Evolutionary conservation across 2,888 invertebrate genomes (phyloP).

Genomic region (Agriotes lineatus): DNA sequence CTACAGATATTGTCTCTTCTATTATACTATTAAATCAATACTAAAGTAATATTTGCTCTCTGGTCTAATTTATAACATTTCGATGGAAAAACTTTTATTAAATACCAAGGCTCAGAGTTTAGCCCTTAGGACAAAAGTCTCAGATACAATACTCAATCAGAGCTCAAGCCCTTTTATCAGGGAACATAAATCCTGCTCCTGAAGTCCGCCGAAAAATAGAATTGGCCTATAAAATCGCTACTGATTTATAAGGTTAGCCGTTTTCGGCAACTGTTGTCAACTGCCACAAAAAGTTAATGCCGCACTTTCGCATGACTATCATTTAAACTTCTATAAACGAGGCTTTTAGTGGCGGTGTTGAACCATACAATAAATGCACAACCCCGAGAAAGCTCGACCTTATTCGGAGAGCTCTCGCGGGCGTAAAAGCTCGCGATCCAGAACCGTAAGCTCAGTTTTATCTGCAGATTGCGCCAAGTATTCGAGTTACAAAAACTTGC

Average conservation of each 20-base stretch:
- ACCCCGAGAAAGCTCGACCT: constrained; percentile 21
- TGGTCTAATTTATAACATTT: too few species aligned
- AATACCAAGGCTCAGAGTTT: too few species aligned
- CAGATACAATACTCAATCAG: too few species aligned
- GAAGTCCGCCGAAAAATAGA: too few species aligned
- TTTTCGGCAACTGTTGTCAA: not conserved
- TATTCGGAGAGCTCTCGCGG: constrained; percentile 9
- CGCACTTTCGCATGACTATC: not conserved
- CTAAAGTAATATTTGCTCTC: not conserved
- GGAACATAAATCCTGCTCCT: too few species aligned
- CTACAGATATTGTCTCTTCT: not conserved
- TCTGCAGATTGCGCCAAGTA: constrained; percentile 11
- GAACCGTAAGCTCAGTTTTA: constrained; percentile 19
- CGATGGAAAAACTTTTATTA: not conserved
- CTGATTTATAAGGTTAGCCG: too few species aligned
- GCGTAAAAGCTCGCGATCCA: constrained; percentile 21
- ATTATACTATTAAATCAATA: not conserved
- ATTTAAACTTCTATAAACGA: not conserved
- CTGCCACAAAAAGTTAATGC: not conserved
- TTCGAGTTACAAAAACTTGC: constrained; percentile 4
- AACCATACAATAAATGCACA: constrained; percentile 19
- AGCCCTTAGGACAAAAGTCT: too few species aligned
- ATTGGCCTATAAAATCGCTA: too few species aligned
- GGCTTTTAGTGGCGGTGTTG: not conserved
- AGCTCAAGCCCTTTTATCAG: too few species aligned